Evolutionary conservation across 2,888 invertebrate genomes (phyloP).

Genomic region (Caenorhabditis panamensis): DNA sequence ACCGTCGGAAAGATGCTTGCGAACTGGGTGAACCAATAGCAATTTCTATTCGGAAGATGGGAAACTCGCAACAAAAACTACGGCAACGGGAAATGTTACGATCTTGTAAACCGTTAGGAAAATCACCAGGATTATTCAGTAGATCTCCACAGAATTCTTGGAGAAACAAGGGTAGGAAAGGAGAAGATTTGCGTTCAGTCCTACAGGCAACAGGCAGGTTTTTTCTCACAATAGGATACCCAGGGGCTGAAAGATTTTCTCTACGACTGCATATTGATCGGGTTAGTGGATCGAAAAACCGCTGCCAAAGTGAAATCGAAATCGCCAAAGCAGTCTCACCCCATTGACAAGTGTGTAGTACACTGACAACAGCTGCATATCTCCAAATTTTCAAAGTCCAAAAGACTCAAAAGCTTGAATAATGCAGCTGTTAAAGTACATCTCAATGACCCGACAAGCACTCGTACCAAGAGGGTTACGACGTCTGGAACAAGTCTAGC

Average conservation of each 20-base stretch:
- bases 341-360: conserved; percentile 24
- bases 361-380: conserved; percentile 18
- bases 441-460: neutral
- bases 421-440: conserved; percentile 10
- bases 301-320: conserved; percentile 10
- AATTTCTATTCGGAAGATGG: conserved; percentile 24
- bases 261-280: conserved; percentile 13
- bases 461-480: neutral
- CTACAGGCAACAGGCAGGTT: neutral
- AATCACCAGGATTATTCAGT: too few relatives aligned
- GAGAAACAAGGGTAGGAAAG: neutral
- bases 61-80: neutral
- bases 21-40: conserved; percentile 35
- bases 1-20: conserved; percentile 11
- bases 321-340: conserved; percentile 29
- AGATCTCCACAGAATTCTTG: too few relatives aligned
- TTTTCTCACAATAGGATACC: conserved; percentile 6
- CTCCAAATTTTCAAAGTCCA: conserved; percentile 45
- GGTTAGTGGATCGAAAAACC: conserved; percentile 12
- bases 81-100: too few relatives aligned
- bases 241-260: conserved; percentile 1
- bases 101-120: too few relatives aligned
- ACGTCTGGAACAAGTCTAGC: neutral
- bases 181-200: neutral
- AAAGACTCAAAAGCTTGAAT: neutral